Evolutionary conservation across 2,888 invertebrate species (phyloP).

Genomic region (Sphaerophoria taeniata): DNA sequence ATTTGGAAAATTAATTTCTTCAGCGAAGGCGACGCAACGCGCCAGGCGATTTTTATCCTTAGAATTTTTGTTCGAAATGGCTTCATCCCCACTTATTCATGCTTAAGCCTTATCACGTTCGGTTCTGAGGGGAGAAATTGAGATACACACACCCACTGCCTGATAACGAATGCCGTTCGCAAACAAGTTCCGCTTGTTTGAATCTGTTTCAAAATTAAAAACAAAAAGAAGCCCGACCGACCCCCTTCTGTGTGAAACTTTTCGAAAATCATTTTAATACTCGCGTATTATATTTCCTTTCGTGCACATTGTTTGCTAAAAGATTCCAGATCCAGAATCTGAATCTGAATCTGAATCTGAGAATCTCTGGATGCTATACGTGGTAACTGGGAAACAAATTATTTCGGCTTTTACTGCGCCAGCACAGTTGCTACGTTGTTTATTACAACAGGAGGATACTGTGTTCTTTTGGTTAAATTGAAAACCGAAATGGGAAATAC

Average conservation of each 20-base stretch:
- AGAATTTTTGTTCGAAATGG: not conserved
- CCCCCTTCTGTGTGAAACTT: slow-evolving; percentile 1
- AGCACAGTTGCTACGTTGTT: not conserved
- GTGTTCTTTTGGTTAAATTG: slow-evolving; percentile 14
- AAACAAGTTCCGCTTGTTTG: slow-evolving; percentile 40
- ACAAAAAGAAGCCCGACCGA: slow-evolving; percentile 5
- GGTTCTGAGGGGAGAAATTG: not conserved
- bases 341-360: slow-evolving; percentile 3
- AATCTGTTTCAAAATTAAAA: slow-evolving; percentile 29
- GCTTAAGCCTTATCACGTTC: too few species aligned
- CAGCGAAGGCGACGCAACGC: not conserved
- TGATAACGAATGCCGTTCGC: slow-evolving; percentile 34
- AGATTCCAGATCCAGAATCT: not conserved
- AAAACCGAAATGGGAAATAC: slow-evolving; percentile 13
- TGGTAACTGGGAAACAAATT: slow-evolving; percentile 26
- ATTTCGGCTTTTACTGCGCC: slow-evolving; percentile 1
- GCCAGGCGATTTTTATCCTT: slow-evolving; percentile 6
- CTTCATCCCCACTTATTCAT: not conserved
- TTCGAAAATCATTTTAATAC: slow-evolving; percentile 18
- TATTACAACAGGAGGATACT: not conserved
- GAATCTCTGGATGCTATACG: not conserved
- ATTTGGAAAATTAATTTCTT: slow-evolving; percentile 52
- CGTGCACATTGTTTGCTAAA: not conserved
- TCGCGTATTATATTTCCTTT: slow-evolving; percentile 26
- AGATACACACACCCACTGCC: not conserved